Percentiles rank a stretch among this genome's conserved stretches.
These are phyloP conservation scores for Notoglanidium macrostoma DNA, from an alignment of 2,797 vertebrate species.

Conservation along the genomic window DNA sequence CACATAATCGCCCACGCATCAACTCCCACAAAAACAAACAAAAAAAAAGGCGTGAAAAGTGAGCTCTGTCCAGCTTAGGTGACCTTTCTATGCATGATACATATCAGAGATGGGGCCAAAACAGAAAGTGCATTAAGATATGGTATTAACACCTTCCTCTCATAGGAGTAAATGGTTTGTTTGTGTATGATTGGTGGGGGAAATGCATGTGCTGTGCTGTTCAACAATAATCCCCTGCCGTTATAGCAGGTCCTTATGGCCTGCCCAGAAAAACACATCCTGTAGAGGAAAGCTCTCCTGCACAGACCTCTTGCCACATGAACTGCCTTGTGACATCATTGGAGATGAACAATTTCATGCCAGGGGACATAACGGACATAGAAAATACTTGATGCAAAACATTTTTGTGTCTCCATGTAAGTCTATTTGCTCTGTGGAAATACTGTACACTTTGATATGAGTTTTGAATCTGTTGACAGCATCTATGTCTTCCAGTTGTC, in stretches of 20 bases:
- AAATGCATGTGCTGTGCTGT: constrained; percentile 38
- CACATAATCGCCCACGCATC: constrained; percentile 38
- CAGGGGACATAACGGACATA: constrained; percentile 35
- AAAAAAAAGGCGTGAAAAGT: constrained; percentile 26
- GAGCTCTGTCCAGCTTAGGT: constrained; percentile 37
- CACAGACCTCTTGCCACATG: constrained; percentile 31
- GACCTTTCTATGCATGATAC: constrained; percentile 50
- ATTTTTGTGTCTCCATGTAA: constrained; percentile 7
- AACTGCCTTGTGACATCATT: constrained; percentile 56
- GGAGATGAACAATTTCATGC: constrained; percentile 38
- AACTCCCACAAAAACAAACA: constrained; percentile 15
- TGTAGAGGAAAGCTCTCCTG: constrained; percentile 36
- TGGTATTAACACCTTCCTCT: constrained; percentile 62
- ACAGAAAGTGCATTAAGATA: constrained; percentile 53
- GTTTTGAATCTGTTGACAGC: neutral
- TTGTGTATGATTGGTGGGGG: constrained; percentile 7
- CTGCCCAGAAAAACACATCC: constrained; percentile 66
- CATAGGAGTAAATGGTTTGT: constrained; percentile 33
- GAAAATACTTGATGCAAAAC: constrained; percentile 4
- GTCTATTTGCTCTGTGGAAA: neutral
- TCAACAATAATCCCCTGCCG: constrained; percentile 61
- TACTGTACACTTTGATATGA: constrained; percentile 3
- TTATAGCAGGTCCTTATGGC: constrained; percentile 64
- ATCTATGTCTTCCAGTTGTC: neutral
- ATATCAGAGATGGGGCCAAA: constrained; percentile 31